Conservation (phyloP, 2,888 invertebrate genomes). For the Ectemnius cavifrons region DNA sequence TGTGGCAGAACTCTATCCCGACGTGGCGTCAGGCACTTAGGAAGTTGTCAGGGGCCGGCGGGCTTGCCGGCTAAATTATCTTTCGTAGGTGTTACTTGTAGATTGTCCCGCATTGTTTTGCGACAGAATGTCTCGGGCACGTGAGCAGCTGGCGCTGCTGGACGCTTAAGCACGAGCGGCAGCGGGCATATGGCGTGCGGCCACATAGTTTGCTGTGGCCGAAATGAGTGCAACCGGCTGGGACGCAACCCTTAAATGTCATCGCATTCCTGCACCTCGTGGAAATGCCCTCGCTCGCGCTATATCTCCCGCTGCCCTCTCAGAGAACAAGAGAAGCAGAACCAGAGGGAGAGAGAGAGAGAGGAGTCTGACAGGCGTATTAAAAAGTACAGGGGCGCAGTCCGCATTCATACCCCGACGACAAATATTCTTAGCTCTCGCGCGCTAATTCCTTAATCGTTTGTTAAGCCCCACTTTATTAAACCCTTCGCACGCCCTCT, state of each 20-base stretch:
- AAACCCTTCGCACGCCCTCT: background rate
- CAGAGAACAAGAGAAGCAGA: background rate
- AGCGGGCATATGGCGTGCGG: background rate
- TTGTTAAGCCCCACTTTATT: background rate
- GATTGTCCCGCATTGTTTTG: constrained; percentile 1
- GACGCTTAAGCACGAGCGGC: background rate
- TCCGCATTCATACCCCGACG: background rate
- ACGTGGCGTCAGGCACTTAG: background rate
- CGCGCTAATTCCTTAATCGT: constrained; percentile 1
- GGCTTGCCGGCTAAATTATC: constrained; percentile 3
- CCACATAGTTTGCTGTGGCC: background rate
- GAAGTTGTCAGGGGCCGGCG: background rate
- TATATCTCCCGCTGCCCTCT: no score
- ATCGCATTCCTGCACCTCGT: background rate
- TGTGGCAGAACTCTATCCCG: no score
- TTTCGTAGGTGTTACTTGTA: background rate
- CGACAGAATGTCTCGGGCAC: constrained; percentile 1
- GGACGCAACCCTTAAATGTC: background rate
- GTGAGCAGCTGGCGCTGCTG: background rate
- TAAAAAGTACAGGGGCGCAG: background rate
- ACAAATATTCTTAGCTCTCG: constrained; percentile 5
- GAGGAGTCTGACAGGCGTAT: background rate
- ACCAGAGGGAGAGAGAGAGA: no score
- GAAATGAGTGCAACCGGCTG: constrained; percentile 1
- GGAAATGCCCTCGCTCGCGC: no score